Conservation (phyloP, 2,113 vertebrate species). For the Seriola aureovittata region DNA sequence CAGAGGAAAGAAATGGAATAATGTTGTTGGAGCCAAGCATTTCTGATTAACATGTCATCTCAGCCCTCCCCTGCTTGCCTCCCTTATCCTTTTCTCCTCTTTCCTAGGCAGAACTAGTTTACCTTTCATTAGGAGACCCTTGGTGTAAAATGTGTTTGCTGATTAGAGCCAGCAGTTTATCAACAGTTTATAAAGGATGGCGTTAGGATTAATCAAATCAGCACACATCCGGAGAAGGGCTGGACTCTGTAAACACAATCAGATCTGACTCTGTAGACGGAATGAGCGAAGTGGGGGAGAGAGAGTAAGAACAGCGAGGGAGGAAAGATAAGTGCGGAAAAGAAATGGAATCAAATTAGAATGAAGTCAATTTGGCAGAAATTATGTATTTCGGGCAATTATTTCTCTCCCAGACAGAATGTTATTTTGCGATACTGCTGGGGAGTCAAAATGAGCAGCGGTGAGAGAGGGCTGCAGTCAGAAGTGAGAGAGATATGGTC, state of each 20-base stretch:
- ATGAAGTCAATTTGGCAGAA: constrained; percentile 63
- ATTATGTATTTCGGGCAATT: constrained; percentile 59
- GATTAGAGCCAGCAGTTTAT: constrained; percentile 77
- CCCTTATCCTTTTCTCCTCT: constrained; percentile 15
- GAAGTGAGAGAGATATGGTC: constrained; percentile 49
- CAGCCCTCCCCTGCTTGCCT: constrained; percentile 25
- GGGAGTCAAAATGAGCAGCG: constrained; percentile 58
- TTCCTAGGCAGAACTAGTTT: constrained; percentile 55
- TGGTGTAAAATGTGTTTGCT: constrained; percentile 75
- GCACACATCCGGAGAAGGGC: constrained; percentile 63
- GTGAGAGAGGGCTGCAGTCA: constrained; percentile 50
- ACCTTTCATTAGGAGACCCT: constrained; percentile 78
- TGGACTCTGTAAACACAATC: constrained; percentile 76
- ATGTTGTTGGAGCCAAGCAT: constrained; percentile 50
- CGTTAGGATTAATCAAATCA: constrained; percentile 77
- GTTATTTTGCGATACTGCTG: constrained; percentile 39
- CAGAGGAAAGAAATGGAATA: constrained; percentile 51
- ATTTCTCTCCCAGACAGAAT: constrained; percentile 45
- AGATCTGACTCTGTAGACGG: constrained; percentile 62
- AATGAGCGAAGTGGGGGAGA: constrained; percentile 21
- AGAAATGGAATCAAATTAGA: constrained; percentile 68
- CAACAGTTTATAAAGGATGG: constrained; percentile 77
- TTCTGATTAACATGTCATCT: constrained; percentile 72
- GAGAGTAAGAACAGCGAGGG: constrained; percentile 12
- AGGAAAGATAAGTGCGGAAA: constrained; percentile 55